Evolutionary conservation across 35 echinoderm and acorn worm species (phyloP), one percentile per base, ranked within the genome.

Genomic region (Stichopus chloronotus): DNA sequence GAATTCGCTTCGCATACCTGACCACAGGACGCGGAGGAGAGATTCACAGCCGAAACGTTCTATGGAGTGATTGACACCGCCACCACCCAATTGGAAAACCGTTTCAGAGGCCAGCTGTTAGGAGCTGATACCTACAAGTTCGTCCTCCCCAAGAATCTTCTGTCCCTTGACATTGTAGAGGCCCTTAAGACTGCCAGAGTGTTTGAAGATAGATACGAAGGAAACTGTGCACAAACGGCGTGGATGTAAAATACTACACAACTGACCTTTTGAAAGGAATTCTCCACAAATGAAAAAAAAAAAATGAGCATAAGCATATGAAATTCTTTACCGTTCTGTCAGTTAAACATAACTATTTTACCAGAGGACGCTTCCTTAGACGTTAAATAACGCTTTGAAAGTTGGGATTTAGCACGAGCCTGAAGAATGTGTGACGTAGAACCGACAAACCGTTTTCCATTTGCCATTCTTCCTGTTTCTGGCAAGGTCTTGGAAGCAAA

Each of bases 1-100:
- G 79, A 82, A 82, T 82, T 82, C 79, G 79, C 79, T 82, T 82
- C 6, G 79, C 4, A 72, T n/a, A 72, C 68, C 68, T 5, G 68
- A 19, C 68, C 68, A 72, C 68, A 72, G 68, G 3, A 72, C 59
- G 4, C 68, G 68, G 68, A 72, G 68, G 9, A 72, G 68, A 72
- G 68, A 72, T 72, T 72, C 3, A 72, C 68, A 72, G 68, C 68
- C 68, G 68, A 72, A 72, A 72, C 68, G 68, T 72, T 10, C 68
- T 72, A 14, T 72, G 13, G 68, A 4, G 68, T 72, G 68, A 72
- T 72, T 72, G 68, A 72, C 68, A 72, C 68, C 68, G 20, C 68
- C 20, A 72, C 68, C 68, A 72, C 20, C 68, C 16, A 72, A 72
- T 72, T 72, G 68, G 16, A 72, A 72, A 8, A 72, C 14, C 68